Percentiles rank a stretch among this genome's conserved stretches.
Evolutionary conservation across 1,140 invertebrate genomes (phyloP).

Genomic region (Vanessa tameamea): DNA sequence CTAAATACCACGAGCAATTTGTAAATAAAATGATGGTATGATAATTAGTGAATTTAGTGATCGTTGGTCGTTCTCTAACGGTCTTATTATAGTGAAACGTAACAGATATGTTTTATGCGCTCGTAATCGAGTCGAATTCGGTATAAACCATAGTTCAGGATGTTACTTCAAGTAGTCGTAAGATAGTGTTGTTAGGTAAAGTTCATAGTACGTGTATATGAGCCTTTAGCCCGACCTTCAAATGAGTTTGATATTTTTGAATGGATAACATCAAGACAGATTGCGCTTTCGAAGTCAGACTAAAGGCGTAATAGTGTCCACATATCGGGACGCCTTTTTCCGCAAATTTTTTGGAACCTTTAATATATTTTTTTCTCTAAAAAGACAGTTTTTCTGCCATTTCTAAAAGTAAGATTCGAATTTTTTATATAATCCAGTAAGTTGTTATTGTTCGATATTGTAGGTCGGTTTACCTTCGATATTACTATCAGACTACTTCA

Average conservation of each 20-base stretch:
- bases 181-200: slow-evolving; percentile 62
- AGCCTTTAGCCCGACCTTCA: slow-evolving; percentile 33
- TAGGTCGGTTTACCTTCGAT: slow-evolving; percentile 53
- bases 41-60: slow-evolving; percentile 65
- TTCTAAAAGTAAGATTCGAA: slow-evolving; percentile 54
- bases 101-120: slow-evolving; percentile 49
- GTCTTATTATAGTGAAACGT: slow-evolving; percentile 60
- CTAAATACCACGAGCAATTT: slow-evolving; percentile 25
- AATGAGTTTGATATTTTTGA: slow-evolving; percentile 28
- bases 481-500: slow-evolving; percentile 51
- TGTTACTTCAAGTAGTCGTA: slow-evolving; percentile 58
- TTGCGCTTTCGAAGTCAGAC: slow-evolving; percentile 16
- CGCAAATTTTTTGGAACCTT: slow-evolving; percentile 42
- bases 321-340: slow-evolving; percentile 19
- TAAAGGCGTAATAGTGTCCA: slow-evolving; percentile 41
- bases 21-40: slow-evolving; percentile 54
- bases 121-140: slow-evolving; percentile 42
- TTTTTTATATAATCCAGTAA: slow-evolving; percentile 67
- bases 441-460: slow-evolving; percentile 69
- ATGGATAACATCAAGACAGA: slow-evolving; percentile 13
- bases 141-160: slow-evolving; percentile 58
- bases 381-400: slow-evolving; percentile 53
- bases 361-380: slow-evolving; percentile 47
- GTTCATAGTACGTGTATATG: slow-evolving; percentile 34
- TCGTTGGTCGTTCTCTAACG: slow-evolving; percentile 34